phyloP scores from a whole-genome alignment of 1,140 invertebrate species.

The Grapholita molesta region DNA sequence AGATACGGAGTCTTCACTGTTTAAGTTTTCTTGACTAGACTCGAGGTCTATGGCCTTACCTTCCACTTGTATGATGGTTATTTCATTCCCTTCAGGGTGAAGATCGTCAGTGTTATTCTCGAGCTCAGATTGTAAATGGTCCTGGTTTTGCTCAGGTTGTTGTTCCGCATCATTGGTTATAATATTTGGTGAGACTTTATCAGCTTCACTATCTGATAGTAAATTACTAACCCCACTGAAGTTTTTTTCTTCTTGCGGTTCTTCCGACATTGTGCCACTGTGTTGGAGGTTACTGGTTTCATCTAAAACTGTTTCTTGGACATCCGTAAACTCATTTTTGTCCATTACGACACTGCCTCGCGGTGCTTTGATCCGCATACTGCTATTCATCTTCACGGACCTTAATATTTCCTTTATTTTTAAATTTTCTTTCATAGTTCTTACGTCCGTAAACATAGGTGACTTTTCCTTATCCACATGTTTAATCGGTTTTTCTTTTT shows the following conservation, averaged over 20 bases:
- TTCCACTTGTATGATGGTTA: neutral
- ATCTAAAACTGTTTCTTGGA: constrained; percentile 33
- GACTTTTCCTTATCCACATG: constrained; percentile 41
- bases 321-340: constrained; percentile 54
- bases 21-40: neutral
- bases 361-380: constrained; percentile 56
- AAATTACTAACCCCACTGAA: neutral
- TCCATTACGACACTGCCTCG: constrained; percentile 55
- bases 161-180: neutral
- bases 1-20: neutral
- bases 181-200: neutral
- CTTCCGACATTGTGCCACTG: neutral
- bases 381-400: constrained; percentile 68
- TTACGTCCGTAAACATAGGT: constrained; percentile 48
- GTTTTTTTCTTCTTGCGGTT: constrained; percentile 1
- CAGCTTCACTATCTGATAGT: neutral
- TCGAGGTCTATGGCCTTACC: neutral
- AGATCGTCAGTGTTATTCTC: neutral
- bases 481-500: constrained; percentile 50
- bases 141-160: neutral
- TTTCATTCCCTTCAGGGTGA: neutral
- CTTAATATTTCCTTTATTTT: constrained; percentile 67
- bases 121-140: neutral
- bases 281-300: neutral
- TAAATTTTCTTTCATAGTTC: constrained; percentile 62